Percentiles rank a stretch among this genome's conserved stretches.
These are phyloP conservation scores for Hypomesus transpacificus DNA, from an alignment of 2,113 vertebrate genomes.

Conservation along the genomic window DNA sequence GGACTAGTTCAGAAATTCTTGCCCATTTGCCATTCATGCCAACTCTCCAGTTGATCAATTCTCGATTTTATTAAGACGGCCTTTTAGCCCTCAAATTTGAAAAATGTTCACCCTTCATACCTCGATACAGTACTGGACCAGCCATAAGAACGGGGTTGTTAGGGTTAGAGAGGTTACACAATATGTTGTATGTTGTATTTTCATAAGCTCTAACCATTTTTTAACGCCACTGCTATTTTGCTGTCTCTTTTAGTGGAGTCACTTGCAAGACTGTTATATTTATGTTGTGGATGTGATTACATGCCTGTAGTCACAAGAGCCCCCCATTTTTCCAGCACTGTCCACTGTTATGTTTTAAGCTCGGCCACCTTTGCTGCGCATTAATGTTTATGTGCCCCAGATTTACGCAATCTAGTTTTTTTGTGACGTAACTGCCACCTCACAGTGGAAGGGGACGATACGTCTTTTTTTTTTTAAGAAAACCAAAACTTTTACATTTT, in stretches of 20 bases:
- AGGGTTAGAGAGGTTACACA: slow-evolving; percentile 32
- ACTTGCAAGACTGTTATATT: slow-evolving; percentile 95
- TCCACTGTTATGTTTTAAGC: slow-evolving; percentile 89
- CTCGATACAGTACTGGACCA: slow-evolving; percentile 26
- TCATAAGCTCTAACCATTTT: slow-evolving; percentile 82
- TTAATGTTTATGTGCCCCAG: slow-evolving; percentile 68
- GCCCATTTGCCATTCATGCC: not conserved
- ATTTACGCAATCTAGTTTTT: slow-evolving; percentile 66
- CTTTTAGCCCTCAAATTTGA: slow-evolving; percentile 38
- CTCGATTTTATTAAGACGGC: slow-evolving; percentile 3
- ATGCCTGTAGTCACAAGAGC: slow-evolving; percentile 87
- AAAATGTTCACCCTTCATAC: slow-evolving; percentile 5
- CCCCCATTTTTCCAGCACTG: slow-evolving; percentile 86
- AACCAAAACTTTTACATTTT: not conserved
- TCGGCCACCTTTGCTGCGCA: slow-evolving; percentile 92
- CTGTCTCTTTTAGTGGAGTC: slow-evolving; percentile 93
- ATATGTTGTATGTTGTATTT: slow-evolving; percentile 78
- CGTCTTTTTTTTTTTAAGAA: no score
- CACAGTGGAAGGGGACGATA: slow-evolving; percentile 30
- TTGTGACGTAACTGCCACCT: slow-evolving; percentile 74
- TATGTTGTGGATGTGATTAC: slow-evolving; percentile 98
- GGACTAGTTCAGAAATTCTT: slow-evolving; percentile 17
- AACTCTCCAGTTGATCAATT: slow-evolving; percentile 10
- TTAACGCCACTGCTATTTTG: slow-evolving; percentile 88
- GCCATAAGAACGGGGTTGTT: slow-evolving; percentile 31